Conservation (phyloP, 2,797 vertebrate genomes). For the Delichon dasypus region DNA sequence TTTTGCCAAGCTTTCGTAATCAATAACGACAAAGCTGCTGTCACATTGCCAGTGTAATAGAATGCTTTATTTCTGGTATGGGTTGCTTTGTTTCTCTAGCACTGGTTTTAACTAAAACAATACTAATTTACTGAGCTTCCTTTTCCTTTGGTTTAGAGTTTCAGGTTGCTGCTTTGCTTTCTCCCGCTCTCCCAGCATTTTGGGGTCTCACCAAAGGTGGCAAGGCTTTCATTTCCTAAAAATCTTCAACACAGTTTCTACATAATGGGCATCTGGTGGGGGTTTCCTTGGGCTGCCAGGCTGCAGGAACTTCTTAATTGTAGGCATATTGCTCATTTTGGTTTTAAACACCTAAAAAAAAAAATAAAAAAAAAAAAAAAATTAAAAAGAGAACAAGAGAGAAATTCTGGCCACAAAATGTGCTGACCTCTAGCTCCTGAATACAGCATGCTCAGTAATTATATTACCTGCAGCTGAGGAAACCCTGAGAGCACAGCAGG, state of each 20-base stretch:
- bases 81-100: neutral
- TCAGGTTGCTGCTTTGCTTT: neutral
- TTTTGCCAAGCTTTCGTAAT: neutral
- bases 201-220: neutral
- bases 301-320: conserved; percentile 83
- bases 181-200: neutral
- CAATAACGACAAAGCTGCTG: neutral
- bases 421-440: neutral
- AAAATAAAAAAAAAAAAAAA: neutral
- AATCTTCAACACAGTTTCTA: conserved; percentile 74
- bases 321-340: conserved; percentile 78
- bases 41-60: neutral
- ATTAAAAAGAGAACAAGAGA: neutral
- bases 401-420: neutral
- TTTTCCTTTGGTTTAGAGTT: neutral
- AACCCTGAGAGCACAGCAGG: conserved; percentile 75
- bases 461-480: conserved; percentile 75
- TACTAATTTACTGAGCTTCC: neutral
- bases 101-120: neutral
- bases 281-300: conserved; percentile 87
- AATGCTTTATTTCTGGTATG: neutral
- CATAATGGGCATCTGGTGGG: conserved; percentile 77
- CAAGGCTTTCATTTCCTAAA: conserved; percentile 53
- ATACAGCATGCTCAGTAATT: neutral
- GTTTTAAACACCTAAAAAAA: conserved; percentile 80